phyloP scores from a whole-genome alignment of 1,140 invertebrate genomes.

The Colletes gigas region DNA sequence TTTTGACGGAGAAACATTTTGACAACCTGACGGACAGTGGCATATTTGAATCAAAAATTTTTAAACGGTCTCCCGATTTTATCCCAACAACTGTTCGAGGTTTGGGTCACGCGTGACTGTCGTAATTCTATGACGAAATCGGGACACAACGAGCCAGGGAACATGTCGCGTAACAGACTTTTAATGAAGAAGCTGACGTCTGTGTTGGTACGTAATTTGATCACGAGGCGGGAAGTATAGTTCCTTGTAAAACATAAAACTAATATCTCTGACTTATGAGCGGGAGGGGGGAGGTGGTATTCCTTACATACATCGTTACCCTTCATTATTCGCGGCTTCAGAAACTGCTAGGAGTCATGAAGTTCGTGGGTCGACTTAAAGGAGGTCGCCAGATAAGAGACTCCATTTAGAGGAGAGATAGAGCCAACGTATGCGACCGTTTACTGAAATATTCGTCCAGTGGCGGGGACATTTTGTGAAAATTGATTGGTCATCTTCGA shows the following conservation, averaged over 20 bases:
- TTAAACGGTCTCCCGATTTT: too few species aligned
- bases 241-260: conserved; percentile 39
- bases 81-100: too few species aligned
- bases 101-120: too few species aligned
- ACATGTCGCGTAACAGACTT: too few species aligned
- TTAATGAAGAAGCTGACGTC: conserved; percentile 26
- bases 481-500: background rate
- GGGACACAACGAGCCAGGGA: too few species aligned
- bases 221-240: conserved; percentile 30
- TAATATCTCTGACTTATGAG: conserved; percentile 26
- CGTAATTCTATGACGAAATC: too few species aligned
- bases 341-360: conserved; percentile 5
- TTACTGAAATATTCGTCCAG: background rate
- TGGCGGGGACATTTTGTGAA: background rate
- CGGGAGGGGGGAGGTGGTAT: background rate
- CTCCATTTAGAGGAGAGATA: background rate
- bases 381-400: conserved; percentile 13
- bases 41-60: too few species aligned
- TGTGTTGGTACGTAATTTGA: conserved; percentile 5
- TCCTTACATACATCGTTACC: conserved; percentile 12
- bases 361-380: conserved; percentile 4
- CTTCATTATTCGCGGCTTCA: conserved; percentile 5
- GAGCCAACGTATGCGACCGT: background rate
- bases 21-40: too few species aligned
- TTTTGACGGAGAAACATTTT: too few species aligned